A percentile compares a stretch with the other conserved stretches of the same genome.
Conservation (phyloP, 2,797 vertebrate genomes). For the Trachurus trachurus region DNA sequence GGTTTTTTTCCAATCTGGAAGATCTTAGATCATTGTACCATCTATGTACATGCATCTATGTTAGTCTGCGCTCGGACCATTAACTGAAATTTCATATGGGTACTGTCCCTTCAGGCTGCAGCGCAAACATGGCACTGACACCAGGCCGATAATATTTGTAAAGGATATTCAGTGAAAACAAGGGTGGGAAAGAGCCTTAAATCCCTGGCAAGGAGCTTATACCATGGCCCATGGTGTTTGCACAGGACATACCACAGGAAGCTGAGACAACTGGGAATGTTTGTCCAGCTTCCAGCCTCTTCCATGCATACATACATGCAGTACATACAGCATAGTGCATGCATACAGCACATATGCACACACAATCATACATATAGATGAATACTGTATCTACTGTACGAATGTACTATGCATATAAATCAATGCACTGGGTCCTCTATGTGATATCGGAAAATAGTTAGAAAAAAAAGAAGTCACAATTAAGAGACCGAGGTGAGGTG, state of each 20-base stretch:
- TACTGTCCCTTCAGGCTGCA: constrained; percentile 51
- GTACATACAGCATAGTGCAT: constrained; percentile 42
- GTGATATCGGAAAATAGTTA: not conserved
- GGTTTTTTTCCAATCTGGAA: constrained; percentile 6
- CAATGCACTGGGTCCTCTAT: not conserved
- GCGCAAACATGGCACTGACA: constrained; percentile 69
- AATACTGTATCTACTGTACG: not conserved
- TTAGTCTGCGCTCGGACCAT: constrained; percentile 31
- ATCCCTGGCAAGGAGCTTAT: constrained; percentile 82
- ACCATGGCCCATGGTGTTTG: constrained; percentile 86
- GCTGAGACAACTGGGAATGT: constrained; percentile 89
- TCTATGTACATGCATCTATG: constrained; percentile 8
- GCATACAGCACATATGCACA: constrained; percentile 12
- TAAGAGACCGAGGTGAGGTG: not conserved
- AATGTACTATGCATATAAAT: not conserved
- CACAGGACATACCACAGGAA: constrained; percentile 89
- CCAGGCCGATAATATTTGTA: constrained; percentile 78
- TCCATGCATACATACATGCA: constrained; percentile 68
- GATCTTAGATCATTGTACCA: constrained; percentile 7
- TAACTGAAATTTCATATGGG: constrained; percentile 56
- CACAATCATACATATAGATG: constrained; percentile 13
- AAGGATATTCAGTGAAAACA: constrained; percentile 82
- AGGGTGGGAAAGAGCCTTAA: constrained; percentile 73
- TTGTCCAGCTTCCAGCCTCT: constrained; percentile 85
- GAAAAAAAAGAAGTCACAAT: not conserved